Base-by-base conservation (phyloP, 2,888 invertebrate genomes). In the Oligia fasciuncula region DNA sequence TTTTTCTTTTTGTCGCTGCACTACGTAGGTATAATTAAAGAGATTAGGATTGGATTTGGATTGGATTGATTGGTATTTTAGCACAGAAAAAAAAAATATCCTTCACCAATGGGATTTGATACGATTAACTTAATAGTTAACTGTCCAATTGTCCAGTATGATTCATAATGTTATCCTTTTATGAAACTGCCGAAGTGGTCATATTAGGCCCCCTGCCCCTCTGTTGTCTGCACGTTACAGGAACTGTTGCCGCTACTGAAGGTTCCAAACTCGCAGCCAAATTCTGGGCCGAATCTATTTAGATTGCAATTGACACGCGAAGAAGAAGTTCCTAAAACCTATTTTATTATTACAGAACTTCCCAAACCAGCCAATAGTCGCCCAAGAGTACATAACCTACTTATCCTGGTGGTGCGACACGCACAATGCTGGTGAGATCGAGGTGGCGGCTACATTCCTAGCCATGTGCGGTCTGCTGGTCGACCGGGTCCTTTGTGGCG, bases 341-440 rank as follows among this genome's bases (percentile, higher is more conserved):
- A 29, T 9, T 0, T n/a, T 17, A 54, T 17, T n/a, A 46, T 84
- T 81, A 4, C 92, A 96, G 96, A 91, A 91, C 76, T 96, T 94
- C 73, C 95, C 95, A 0, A 54, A 77, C 0, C 94, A 93, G 63
- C 95, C 96, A 2, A 91, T 96, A 1, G 87, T 95, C 0, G 91
- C 95, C 0, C 94, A 96, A 77, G 96, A 96, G 43, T 96, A 89
- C 81, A 94, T 96, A 73, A 87, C 91, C 0, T 96, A 95, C 80
- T 77, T 96, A 0, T 89, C 94, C 0, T 96, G 94, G 95, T 93
- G 91, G 88, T 95, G 94, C 67, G 93, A 94, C 80, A 82, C 79
- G 0, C 66, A 81, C 0, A 80, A 90, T 0, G 90, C 91, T 2
- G 93, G 91, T 0, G 94, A 95, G 74, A 93, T 95, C 6, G 94